Conservation (phyloP, 1,140 invertebrate species). For the Hetaerina americana region DNA sequence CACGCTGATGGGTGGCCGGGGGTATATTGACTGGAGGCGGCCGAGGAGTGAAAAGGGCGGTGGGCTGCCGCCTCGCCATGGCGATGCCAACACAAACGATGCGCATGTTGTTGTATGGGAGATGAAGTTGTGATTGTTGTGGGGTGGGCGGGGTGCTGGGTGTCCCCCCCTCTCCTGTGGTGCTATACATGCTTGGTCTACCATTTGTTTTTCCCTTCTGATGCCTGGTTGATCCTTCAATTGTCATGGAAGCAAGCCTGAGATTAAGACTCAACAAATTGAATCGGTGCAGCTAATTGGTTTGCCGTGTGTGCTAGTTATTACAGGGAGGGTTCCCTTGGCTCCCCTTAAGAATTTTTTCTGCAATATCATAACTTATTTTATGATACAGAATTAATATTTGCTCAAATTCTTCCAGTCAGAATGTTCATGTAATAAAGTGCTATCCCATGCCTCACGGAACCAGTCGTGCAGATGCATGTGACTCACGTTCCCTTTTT, state of each 20-base stretch:
- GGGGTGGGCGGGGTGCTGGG: conserved; percentile 22
- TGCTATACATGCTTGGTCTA: not conserved
- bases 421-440: too few relatives aligned
- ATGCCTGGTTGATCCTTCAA: too few relatives aligned
- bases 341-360: too few relatives aligned
- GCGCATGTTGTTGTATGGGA: conserved; percentile 83
- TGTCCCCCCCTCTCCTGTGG: not conserved
- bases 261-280: not conserved
- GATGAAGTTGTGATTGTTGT: conserved; percentile 73
- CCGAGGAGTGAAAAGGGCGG: conserved; percentile 34
- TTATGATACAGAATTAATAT: too few relatives aligned
- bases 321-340: too few relatives aligned
- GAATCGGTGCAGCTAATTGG: not conserved
- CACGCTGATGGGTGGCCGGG: conserved; percentile 72
- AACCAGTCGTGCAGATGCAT: too few relatives aligned
- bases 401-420: too few relatives aligned
- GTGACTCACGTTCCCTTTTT: too few relatives aligned
- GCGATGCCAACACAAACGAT: conserved; percentile 56
- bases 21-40: conserved; percentile 72
- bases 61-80: conserved; percentile 25
- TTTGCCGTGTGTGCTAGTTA: not conserved
- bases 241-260: too few relatives aligned
- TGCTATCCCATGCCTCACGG: too few relatives aligned
- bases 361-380: too few relatives aligned
- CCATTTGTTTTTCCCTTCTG: not conserved